Evolutionary conservation across 1,140 invertebrate genomes (phyloP), one percentile per base, ranked within the genome.

Genomic region (Magallana gigas): DNA sequence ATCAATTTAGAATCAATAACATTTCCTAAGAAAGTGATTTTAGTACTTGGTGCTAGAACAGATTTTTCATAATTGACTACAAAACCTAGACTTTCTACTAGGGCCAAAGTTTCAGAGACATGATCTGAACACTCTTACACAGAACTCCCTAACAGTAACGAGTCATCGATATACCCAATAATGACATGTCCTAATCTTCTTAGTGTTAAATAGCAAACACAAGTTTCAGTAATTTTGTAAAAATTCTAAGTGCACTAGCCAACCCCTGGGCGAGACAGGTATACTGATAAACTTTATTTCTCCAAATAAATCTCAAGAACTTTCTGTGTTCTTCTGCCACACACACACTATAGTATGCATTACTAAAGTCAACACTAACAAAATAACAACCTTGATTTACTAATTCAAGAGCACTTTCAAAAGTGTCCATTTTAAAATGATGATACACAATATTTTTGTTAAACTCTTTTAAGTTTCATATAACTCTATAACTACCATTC

Each of bases 311-410:
- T 23, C 23, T 23, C 23, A 23, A 23, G 23, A 23, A 23, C 23
- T 23, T 23, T 23, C 23, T 23, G 23, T 23, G 23, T 23, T 23
- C 23, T 23, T 23, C 23, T 23, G 23, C 23, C 23, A 23, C 23
- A 23, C 23, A 23, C 23, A 36, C 3, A 90, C 81, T 64, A 83
- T 91, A 88, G 71, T 91, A 91, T 16, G 91, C 90, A 85, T 91
- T 59, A 8, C 86, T 9, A 1, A 91, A 36, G 80, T 91, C 91
- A 16, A 90, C 60, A 8, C 85, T 86, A 9, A 11, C 82, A 82
- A 91, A 85, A 36, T 56, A 90, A 57, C 16, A 81, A 83, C 76
- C 29, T 80, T 23, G 62, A 56, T 1, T 85, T 14, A 88, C 56
- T 29, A 85, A 57, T 2, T 80, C 76, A 18, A 88, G 59, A 16